A percentile compares a stretch with the other conserved stretches of the same genome.
These are phyloP conservation scores for Drosophila nasuta DNA, from an alignment of 1,140 invertebrate genomes.

Conservation along the genomic window DNA sequence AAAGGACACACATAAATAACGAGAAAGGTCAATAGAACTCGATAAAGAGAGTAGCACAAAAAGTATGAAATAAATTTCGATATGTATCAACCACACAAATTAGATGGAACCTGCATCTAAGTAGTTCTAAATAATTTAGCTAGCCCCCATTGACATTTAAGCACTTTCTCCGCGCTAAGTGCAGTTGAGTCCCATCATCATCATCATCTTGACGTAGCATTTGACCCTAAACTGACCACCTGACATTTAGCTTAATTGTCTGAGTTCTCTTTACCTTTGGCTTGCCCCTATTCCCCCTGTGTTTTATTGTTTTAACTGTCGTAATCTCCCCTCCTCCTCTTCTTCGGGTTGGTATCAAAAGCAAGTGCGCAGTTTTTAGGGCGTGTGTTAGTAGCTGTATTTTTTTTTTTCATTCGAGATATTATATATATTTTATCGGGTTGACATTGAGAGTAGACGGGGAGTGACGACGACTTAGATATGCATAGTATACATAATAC, in stretches of 20 bases:
- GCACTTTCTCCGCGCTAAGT: constrained; percentile 24
- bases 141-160: not conserved
- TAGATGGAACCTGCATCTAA: not conserved
- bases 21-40: constrained; percentile 1
- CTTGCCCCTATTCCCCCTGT: not conserved
- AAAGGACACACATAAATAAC: not conserved
- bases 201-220: not conserved
- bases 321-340: not conserved
- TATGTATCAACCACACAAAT: not conserved
- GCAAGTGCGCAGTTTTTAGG: constrained; percentile 45
- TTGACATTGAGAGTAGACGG: constrained; percentile 3
- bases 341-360: not conserved
- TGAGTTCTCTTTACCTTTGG: not conserved
- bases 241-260: constrained; percentile 40
- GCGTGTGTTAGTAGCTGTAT: constrained; percentile 17
- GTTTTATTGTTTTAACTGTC: constrained; percentile 28
- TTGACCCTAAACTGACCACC: constrained; percentile 23
- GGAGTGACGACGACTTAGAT: not conserved
- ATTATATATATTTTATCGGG: constrained; percentile 6
- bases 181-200: not conserved
- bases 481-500: too few relatives aligned
- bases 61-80: not conserved
- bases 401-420: constrained; percentile 9
- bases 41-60: not conserved
- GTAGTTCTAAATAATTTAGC: not conserved